phyloP scores from a whole-genome alignment of 2,113 vertebrate species.

The Saguinus midas region DNA sequence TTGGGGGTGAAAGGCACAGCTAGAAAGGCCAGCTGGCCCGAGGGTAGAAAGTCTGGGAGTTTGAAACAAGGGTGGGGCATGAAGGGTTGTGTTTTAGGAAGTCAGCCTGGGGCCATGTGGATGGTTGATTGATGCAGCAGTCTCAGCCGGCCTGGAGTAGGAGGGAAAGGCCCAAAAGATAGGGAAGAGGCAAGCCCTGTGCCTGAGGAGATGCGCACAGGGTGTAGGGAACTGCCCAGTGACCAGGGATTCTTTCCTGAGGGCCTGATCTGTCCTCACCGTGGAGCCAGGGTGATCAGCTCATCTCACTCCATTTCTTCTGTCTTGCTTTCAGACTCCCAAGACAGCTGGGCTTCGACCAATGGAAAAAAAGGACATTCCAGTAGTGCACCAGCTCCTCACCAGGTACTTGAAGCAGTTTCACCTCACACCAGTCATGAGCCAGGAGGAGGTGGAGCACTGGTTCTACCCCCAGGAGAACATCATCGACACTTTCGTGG shows the following conservation, averaged over 20 bases:
- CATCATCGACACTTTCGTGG: slow-evolving; percentile 97
- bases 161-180: neutral
- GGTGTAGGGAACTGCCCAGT: neutral
- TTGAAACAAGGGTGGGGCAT: neutral
- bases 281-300: neutral
- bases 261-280: neutral
- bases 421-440: slow-evolving; percentile 93
- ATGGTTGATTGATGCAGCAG: neutral
- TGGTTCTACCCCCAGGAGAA: slow-evolving; percentile 98
- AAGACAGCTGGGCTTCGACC: slow-evolving; percentile 91
- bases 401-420: slow-evolving; percentile 93
- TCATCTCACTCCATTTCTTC: accelerated
- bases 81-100: neutral
- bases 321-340: slow-evolving; percentile 83
- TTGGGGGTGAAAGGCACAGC: neutral
- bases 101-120: neutral
- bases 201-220: neutral
- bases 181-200: neutral
- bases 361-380: slow-evolving; percentile 94
- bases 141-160: neutral
- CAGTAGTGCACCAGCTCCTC: slow-evolving; percentile 91
- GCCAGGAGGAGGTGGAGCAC: slow-evolving; percentile 93
- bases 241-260: neutral
- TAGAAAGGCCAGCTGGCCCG: neutral
- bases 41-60: neutral